Evolutionary conservation across 2,797 vertebrate genomes (phyloP).

Genomic region (Cephalopachus bancanus): DNA sequence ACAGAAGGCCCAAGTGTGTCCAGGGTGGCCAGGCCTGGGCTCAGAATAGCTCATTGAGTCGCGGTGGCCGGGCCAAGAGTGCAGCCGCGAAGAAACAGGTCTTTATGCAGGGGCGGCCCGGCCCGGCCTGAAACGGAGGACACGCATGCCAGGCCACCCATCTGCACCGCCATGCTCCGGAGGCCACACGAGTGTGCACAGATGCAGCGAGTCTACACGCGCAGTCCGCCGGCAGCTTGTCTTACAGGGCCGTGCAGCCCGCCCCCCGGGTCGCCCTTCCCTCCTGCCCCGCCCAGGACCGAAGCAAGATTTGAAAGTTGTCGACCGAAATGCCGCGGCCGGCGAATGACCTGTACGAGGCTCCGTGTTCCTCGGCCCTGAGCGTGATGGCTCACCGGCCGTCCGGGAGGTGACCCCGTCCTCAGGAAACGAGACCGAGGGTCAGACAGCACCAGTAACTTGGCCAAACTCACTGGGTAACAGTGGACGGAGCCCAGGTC

Average conservation of each 20-base stretch:
- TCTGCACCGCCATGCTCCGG: not conserved
- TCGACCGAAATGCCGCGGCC: not conserved
- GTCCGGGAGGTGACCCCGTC: rapidly evolving
- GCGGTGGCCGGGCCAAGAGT: not conserved
- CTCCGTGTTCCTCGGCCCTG: not conserved
- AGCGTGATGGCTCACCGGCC: rapidly evolving
- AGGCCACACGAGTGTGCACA: rapidly evolving
- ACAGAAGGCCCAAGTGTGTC: conserved; percentile 66
- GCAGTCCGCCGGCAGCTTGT: rapidly evolving
- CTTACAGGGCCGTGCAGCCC: rapidly evolving
- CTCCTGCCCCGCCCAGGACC: not conserved
- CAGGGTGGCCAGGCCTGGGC: not conserved
- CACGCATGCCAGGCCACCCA: rapidly evolving
- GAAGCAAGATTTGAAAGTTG: too few relatives aligned
- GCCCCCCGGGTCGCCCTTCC: too few relatives aligned
- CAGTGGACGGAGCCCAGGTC: not conserved
- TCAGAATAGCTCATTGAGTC: conserved; percentile 24
- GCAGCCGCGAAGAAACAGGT: conserved; percentile 49
- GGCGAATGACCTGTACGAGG: rapidly evolving
- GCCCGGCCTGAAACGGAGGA: not conserved
- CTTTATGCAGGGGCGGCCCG: conserved; percentile 29
- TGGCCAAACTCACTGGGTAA: not conserved
- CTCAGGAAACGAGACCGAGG: not conserved
- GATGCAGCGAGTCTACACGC: rapidly evolving
- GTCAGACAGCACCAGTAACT: not conserved